phyloP scores from a whole-genome alignment of 2,113 vertebrate genomes.

The Phocoena sinus region DNA sequence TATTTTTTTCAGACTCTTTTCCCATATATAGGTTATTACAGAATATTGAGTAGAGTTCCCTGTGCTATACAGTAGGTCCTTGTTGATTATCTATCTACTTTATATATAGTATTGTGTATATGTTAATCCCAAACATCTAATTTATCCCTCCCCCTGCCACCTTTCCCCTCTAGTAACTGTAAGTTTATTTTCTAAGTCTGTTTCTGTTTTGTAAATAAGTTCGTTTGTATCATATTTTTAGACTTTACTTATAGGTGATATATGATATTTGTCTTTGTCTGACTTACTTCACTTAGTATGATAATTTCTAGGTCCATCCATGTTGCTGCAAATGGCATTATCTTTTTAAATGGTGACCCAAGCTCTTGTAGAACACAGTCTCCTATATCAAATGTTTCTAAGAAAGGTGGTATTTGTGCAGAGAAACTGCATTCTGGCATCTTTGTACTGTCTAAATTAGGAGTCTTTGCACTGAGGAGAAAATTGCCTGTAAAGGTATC shows the following conservation, averaged over 20 bases:
- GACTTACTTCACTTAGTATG: neutral
- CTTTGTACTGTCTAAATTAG: constrained; percentile 40
- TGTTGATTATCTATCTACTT: neutral
- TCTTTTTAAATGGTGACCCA: constrained; percentile 26
- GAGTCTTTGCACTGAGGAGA: constrained; percentile 39
- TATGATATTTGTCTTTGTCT: neutral
- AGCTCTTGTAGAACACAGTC: neutral
- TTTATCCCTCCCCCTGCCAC: neutral
- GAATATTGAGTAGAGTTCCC: neutral
- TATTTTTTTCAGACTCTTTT: neutral
- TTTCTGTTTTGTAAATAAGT: neutral
- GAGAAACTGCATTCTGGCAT: neutral
- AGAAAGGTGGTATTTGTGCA: constrained; percentile 23
- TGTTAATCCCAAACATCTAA: neutral
- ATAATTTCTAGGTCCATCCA: neutral
- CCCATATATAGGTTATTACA: neutral
- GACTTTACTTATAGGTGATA: neutral
- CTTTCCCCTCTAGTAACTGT: neutral
- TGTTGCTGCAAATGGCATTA: neutral
- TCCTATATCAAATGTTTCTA: constrained; percentile 24
- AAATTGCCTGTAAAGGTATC: constrained; percentile 64
- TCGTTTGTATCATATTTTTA: neutral
- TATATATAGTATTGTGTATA: neutral
- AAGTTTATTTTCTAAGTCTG: neutral
- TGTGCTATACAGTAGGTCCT: neutral